Base-by-base conservation (phyloP, 2,888 invertebrate species). In the Drosophila ustulata region DNA sequence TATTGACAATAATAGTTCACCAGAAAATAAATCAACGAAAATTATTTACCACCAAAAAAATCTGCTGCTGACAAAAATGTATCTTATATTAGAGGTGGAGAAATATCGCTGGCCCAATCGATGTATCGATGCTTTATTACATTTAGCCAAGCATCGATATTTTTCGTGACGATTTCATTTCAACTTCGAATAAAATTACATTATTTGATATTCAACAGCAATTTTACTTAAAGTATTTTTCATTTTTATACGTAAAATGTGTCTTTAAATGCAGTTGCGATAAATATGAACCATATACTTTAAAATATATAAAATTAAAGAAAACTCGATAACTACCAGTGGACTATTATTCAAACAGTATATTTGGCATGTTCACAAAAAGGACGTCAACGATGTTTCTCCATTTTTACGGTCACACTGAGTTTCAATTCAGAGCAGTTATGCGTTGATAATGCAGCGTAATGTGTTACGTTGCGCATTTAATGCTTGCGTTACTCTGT, bases 31-130 rank as follows among this genome's bases (percentile, higher is more conserved):
- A 76, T 68, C 34, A 58, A 46, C 59, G 30, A 70, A 78, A 78
- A 71, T 64, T 67, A 78, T 81, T 81, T 81, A 74, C 78, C 75
- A 78, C 79, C 70, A 76, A 77, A 80, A 76, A 80, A 77, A 75
- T 80, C 37, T 61, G 78, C 81, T 78, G 78, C 80, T 80, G 66
- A 78, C 78, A 73, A 78, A 79, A 78, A 78, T 79, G 78, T 79
- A 78, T 80, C 75, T 77, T 78, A 55, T 67, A 57, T 78, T 57
- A 37, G 37, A n/a, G 37, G 11, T 37, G 37, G 37, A 37, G 37
- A 37, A 37, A n/a, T n/a, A 37, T 37, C 37, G 37, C 4, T 11
- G n/a, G n/a, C 37, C 0, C n/a, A 4, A 5, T 37, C 37, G 37
- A 37, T 37, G 37, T 37, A 37, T 37, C 37, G 37, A 37, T 37